Evolutionary conservation across 1,140 invertebrate species (phyloP).

Genomic region (Drosophila eugracilis): DNA sequence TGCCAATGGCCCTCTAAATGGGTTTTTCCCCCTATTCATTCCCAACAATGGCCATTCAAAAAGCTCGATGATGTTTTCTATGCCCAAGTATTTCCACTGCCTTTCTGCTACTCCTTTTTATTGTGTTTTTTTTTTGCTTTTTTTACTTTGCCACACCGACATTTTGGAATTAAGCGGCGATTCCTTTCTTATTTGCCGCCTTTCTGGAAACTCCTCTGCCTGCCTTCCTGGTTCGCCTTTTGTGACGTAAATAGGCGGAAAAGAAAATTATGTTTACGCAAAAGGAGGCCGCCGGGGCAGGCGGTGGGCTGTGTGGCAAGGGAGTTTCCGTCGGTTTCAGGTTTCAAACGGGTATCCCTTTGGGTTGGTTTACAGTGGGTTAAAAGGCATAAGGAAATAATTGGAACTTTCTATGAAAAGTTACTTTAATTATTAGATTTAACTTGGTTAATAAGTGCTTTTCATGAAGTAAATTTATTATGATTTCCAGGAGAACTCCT

Average conservation of each 20-base stretch:
- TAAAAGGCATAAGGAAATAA: neutral
- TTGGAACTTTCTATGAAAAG: neutral
- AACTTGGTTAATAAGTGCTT: neutral
- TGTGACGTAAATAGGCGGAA: conserved; percentile 78
- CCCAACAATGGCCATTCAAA: conserved; percentile 43
- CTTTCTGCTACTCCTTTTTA: conserved; percentile 18
- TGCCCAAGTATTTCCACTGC: conserved; percentile 7
- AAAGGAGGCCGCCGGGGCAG: too few species aligned
- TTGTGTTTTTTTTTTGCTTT: conserved; percentile 12
- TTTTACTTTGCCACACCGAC: conserved; percentile 51
- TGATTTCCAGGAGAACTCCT: too few species aligned
- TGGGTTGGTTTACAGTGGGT: conserved; percentile 13
- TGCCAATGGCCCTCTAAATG: conserved; percentile 65
- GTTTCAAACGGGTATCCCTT: conserved; percentile 17
- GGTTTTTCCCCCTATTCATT: conserved; percentile 36
- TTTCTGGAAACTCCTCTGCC: conserved; percentile 1
- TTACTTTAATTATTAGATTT: too few species aligned
- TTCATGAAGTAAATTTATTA: too few species aligned
- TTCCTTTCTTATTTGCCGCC: conserved; percentile 57
- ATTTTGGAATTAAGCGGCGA: conserved; percentile 66
- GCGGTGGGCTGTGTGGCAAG: conserved; percentile 10
- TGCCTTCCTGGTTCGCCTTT: conserved; percentile 54
- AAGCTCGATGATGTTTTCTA: conserved; percentile 35
- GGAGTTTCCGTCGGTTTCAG: conserved; percentile 37
- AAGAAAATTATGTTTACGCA: conserved; percentile 83